phyloP scores from a whole-genome alignment of 2,797 vertebrate genomes.

The Dipus sagitta region DNA sequence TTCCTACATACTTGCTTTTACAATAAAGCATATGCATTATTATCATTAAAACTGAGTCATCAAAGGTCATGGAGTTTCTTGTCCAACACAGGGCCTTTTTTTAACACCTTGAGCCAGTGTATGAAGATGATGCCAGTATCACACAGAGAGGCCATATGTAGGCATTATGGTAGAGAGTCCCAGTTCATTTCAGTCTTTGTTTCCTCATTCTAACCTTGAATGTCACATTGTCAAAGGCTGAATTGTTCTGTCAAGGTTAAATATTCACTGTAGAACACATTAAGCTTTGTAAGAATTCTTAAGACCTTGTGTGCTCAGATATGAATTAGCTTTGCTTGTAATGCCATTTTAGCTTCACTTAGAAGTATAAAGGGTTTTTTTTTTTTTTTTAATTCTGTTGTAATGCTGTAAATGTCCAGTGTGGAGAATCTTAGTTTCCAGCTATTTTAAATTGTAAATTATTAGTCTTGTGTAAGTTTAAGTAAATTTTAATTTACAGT shows the following conservation, averaged over 20 bases:
- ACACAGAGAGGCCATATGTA: neutral
- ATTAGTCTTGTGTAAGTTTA: neutral
- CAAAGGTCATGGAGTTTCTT: neutral
- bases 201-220: neutral
- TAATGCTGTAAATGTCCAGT: neutral
- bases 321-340: neutral
- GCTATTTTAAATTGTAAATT: neutral
- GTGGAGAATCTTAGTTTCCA: neutral
- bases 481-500: neutral
- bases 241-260: neutral
- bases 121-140: neutral
- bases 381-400: neutral
- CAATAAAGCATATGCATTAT: neutral
- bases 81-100: neutral
- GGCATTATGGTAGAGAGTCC: neutral
- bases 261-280: neutral
- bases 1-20: neutral
- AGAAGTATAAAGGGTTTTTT: neutral
- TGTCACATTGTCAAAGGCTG: neutral
- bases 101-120: rapidly evolving
- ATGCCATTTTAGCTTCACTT: neutral
- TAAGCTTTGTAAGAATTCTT: neutral
- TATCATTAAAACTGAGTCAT: neutral
- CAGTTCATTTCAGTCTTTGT: rapidly evolving
- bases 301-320: neutral